Evolutionary conservation across 2,888 invertebrate species (phyloP).

Genomic region (Epistrophella euchroma): DNA sequence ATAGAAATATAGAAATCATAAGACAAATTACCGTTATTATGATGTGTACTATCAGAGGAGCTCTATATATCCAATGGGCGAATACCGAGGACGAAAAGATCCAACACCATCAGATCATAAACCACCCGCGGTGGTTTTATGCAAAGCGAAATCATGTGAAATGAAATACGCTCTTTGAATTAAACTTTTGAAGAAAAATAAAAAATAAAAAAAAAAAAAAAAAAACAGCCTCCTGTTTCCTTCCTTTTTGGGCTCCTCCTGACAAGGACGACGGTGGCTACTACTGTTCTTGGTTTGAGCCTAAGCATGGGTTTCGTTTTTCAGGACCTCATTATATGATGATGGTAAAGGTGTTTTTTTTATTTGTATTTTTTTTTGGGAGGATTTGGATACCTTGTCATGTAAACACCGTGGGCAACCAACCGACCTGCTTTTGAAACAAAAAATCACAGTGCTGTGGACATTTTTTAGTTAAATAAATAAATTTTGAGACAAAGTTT

Average conservation of each 20-base stretch:
- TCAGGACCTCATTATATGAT: constrained; percentile 31
- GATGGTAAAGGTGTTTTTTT: constrained; percentile 19
- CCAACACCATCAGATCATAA: constrained; percentile 25
- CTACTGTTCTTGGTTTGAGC: constrained; percentile 15
- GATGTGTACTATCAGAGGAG: constrained; percentile 30
- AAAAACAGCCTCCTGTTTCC: constrained; percentile 17
- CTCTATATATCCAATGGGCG: constrained; percentile 33
- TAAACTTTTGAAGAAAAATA: constrained; percentile 41
- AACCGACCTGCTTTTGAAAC: constrained; percentile 43
- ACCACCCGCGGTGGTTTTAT: constrained; percentile 63
- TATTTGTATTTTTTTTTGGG: constrained; percentile 21
- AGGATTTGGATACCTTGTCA: constrained; percentile 42
- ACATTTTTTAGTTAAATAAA: background rate
- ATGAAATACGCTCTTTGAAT: constrained; percentile 67
- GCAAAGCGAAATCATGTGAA: constrained; percentile 74
- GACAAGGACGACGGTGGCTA: constrained; percentile 21
- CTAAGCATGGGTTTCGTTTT: constrained; percentile 30
- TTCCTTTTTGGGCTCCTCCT: background rate
- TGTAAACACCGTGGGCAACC: constrained; percentile 63
- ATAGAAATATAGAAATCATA: constrained; percentile 56
- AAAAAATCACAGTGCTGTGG: background rate
- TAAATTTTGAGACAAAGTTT: no score
- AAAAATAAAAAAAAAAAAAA: constrained; percentile 9
- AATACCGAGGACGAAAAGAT: constrained; percentile 18
- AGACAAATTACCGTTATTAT: constrained; percentile 72